Evolutionary conservation across 2,797 vertebrate genomes (phyloP), one percentile per base, ranked within the genome.

Genomic region (Melanogrammus aeglefinus): DNA sequence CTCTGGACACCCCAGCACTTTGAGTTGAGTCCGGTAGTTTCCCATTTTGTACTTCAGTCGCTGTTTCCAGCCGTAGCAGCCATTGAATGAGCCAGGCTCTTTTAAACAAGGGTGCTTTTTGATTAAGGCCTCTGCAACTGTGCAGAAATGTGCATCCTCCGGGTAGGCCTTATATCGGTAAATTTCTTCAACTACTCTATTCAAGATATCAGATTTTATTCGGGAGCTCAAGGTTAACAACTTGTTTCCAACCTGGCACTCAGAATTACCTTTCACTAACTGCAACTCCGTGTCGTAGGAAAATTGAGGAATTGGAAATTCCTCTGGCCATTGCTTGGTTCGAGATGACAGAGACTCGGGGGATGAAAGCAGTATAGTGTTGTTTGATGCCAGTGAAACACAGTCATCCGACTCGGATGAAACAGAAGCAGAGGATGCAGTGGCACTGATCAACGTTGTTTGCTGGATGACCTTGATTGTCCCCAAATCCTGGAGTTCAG

Each of bases 21-120:
- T 86, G 13, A 88, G 83, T 31, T 78, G 81, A 35, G 86, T 85
- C 76, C 79, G 81, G 51, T 79, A 85, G 82, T 85, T 89, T 75
- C 12, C 79, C 82, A 88, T 88, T 41, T 85, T 86, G 66, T 77
- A 80, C 71, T 88, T 89, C 0, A 87, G 78, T 75, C 41, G 3
- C 27, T 81, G 81, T 82, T 83, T 86, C 87, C 83, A 86, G 74
- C 82, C 72, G 0, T 89, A 84, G 80, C 79, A 84, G 51, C 81
- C 86, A 72, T 77, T 88, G 75, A 86, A 85, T 29, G 81, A 88
- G 27, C 81, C 76, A 73, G 57, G 57, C 8, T 63, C 57, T 63
- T 63, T 63, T 16, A 63, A 63, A 24, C 21, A 63, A 63, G 47
- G 81, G 36, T 86, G 80, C 69, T 80, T 89, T n/a, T 79, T 87